phyloP scores from a whole-genome alignment of 2,888 invertebrate species.

The Lasioglossum villosulum region DNA sequence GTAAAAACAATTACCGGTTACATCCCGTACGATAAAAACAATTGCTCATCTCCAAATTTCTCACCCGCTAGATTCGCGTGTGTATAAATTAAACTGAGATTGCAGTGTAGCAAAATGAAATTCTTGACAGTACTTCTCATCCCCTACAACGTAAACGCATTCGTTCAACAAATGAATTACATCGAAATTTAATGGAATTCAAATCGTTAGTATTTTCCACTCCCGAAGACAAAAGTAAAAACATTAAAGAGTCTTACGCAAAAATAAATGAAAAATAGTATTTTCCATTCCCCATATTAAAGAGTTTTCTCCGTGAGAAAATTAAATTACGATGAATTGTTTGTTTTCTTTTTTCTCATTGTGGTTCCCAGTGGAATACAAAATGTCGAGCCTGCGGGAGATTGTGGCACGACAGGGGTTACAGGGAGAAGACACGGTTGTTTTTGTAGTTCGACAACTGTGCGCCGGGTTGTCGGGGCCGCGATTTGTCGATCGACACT shows the following conservation, averaged over 20 bases:
- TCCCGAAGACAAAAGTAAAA: neutral
- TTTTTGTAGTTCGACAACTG: neutral
- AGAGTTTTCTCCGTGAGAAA: neutral
- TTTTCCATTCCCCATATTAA: neutral
- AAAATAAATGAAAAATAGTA: neutral
- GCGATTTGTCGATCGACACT: constrained; percentile 7
- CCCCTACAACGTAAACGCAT: neutral
- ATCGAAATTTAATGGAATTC: neutral
- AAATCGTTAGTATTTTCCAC: neutral
- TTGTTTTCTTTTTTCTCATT: no score
- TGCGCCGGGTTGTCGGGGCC: neutral
- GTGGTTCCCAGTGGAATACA: neutral
- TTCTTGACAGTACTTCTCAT: neutral
- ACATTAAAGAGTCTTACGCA: neutral
- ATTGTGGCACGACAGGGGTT: neutral
- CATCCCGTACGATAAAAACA: no score
- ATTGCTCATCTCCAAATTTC: neutral
- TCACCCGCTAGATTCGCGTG: neutral
- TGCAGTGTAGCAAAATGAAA: neutral
- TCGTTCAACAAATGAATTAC: neutral
- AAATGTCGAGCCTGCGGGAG: neutral
- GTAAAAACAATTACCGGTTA: neutral
- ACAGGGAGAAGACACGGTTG: neutral
- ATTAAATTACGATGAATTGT: neutral
- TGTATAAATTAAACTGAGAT: neutral